phyloP scores from a whole-genome alignment of 2,797 vertebrate genomes.

The Carduelis carduelis region DNA sequence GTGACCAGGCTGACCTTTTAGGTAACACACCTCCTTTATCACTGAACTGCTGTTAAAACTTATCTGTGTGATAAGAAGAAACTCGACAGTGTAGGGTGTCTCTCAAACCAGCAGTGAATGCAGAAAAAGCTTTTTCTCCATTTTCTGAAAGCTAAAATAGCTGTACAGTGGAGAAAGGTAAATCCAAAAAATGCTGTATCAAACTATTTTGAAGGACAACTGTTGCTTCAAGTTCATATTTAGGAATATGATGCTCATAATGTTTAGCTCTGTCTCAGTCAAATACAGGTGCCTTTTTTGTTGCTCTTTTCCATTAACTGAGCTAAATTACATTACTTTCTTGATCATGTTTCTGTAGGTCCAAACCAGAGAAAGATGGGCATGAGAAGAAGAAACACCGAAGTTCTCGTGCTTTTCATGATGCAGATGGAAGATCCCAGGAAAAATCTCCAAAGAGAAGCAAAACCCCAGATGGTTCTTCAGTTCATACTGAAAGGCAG shows the following conservation, averaged over 20 bases:
- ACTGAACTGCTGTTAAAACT: neutral
- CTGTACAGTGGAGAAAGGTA: neutral
- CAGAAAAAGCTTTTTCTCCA: neutral
- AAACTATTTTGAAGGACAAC: neutral
- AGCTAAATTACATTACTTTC: neutral
- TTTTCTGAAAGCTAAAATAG: neutral
- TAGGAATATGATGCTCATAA: neutral
- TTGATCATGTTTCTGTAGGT: conserved; percentile 42
- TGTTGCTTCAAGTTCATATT: neutral
- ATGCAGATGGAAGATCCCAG: neutral
- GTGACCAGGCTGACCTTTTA: neutral
- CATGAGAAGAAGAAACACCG: conserved; percentile 31
- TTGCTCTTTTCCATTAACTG: neutral
- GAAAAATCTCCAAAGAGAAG: conserved; percentile 28
- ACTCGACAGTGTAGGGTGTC: neutral
- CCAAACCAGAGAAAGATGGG: neutral
- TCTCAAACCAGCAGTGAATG: neutral
- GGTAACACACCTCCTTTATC: neutral
- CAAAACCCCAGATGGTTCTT: neutral
- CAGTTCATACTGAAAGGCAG: conserved; percentile 15
- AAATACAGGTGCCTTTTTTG: neutral
- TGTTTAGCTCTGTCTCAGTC: neutral
- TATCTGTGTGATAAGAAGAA: neutral
- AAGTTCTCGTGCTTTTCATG: neutral
- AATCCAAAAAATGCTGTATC: neutral